These are phyloP conservation scores for Lepas anatifera DNA, from an alignment of 2,888 invertebrate species.

Conservation along the genomic window DNA sequence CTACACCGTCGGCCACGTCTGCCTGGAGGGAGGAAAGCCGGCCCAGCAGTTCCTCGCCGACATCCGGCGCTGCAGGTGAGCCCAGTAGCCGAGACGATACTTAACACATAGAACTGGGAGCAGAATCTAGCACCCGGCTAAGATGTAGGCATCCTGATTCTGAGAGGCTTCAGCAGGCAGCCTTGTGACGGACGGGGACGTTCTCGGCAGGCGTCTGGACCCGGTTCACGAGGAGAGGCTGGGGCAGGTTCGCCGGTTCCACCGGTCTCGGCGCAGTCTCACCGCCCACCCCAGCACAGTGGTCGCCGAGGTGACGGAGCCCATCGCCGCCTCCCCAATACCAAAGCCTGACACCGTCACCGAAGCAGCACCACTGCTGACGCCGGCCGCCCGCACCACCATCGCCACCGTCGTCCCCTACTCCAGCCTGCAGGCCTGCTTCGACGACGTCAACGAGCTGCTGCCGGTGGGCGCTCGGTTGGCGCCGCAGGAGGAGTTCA, in stretches of 20 bases:
- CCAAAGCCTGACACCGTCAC: neutral
- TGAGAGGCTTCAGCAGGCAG: too few species aligned
- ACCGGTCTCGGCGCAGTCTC: neutral
- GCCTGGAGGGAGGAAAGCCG: neutral
- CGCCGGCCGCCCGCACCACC: neutral
- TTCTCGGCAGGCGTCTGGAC: neutral
- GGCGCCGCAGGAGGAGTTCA: neutral
- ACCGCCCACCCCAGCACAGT: neutral
- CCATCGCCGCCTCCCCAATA: neutral
- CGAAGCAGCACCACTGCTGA: neutral
- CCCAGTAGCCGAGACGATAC: too few species aligned
- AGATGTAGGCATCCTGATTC: too few species aligned
- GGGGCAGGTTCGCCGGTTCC: neutral
- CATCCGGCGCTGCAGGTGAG: neutral
- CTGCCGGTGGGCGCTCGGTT: neutral
- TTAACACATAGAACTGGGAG: too few species aligned
- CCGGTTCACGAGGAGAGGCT: neutral
- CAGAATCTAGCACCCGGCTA: too few species aligned
- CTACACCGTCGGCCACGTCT: neutral
- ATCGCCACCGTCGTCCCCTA: neutral
- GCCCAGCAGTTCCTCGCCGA: neutral
- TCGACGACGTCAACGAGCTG: slow-evolving; percentile 1
- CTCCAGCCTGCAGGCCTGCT: neutral
- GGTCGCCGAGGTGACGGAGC: neutral
- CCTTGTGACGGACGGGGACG: too few species aligned